Base-by-base conservation (phyloP, 2,888 invertebrate genomes). In the Agrotis puta region DNA sequence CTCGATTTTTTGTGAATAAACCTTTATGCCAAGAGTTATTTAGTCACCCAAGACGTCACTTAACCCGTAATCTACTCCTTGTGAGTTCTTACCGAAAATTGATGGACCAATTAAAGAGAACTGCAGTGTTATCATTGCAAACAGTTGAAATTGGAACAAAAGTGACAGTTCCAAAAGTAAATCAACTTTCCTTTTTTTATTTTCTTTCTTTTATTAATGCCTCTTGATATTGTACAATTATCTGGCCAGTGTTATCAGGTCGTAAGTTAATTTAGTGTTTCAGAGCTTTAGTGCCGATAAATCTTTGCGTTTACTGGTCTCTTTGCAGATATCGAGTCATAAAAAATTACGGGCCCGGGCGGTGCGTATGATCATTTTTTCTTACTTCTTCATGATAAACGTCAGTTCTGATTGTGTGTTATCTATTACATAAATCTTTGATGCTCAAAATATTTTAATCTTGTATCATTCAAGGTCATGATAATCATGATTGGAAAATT, bases 91-190 rank as follows among this genome's bases (percentile, higher is more conserved):
- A 68, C 79, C 74, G 77, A 78, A 85, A 84, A 85, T 82, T 83
- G 80, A 83, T 85, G 81, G 72, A 82, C 79, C 85, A 87, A 87
- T 87, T 88, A 87, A 85, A 82, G 69, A 20, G 56, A 51, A 62
- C 70, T 67, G 59, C 65, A 56, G 64, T 70, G 65, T 72, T 85
- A 84, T 77, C 76, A 70, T 67, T 71, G 63, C 48, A 27, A 74
- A 67, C 59, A 72, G 59, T 70, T 67, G 22, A 64, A 77, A 75
- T 70, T 77, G 68, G 74, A 69, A 59, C 72, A 77, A 50, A 75
- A 71, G 70, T 72, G 69, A 67, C 77, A 57, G 71, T 57, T 79
- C 45, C 64, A 62, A 51, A 77, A 67, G 71, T 74, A 65, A 81
- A 77, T 70, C 74, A 75, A 78, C 81, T 83, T 83, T 84, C 73